A percentile compares a stretch with the other conserved stretches of the same genome.
phyloP scores from a whole-genome alignment of 2,113 vertebrate species.

The Gadus chalcogrammus region DNA sequence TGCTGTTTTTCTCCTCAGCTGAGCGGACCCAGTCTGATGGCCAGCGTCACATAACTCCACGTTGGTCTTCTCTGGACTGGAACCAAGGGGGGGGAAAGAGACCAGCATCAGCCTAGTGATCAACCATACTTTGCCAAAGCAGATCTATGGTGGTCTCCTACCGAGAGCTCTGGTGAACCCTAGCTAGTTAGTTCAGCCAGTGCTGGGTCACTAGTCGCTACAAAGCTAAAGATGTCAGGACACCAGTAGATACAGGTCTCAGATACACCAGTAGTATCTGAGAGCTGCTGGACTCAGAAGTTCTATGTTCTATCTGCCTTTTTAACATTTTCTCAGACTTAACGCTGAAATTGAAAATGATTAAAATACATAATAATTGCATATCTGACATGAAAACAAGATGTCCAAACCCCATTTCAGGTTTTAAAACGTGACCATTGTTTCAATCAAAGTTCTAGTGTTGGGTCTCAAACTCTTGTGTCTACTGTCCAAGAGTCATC shows the following conservation, averaged over 20 bases:
- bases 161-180: slow-evolving; percentile 38
- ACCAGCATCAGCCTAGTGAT: background rate
- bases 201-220: slow-evolving; percentile 1
- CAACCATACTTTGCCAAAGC: slow-evolving; percentile 4
- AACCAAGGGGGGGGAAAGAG: background rate
- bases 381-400: no score
- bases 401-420: no score
- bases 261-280: background rate
- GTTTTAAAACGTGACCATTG: no score
- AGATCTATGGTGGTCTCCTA: slow-evolving; percentile 31
- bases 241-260: no score
- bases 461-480: no score
- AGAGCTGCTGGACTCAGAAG: no score
- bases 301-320: no score
- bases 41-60: slow-evolving; percentile 11
- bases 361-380: no score
- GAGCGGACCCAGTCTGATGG: slow-evolving; percentile 54
- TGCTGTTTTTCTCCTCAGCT: slow-evolving; percentile 72
- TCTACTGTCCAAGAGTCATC: no score
- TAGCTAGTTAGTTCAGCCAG: slow-evolving; percentile 33
- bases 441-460: no score
- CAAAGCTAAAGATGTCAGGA: slow-evolving; percentile 10
- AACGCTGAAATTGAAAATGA: no score
- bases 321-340: no score
- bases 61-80: background rate